A percentile compares a stretch with the other conserved stretches of the same genome.
phyloP scores from a whole-genome alignment of 2,888 invertebrate genomes.

The Allacma fusca region DNA sequence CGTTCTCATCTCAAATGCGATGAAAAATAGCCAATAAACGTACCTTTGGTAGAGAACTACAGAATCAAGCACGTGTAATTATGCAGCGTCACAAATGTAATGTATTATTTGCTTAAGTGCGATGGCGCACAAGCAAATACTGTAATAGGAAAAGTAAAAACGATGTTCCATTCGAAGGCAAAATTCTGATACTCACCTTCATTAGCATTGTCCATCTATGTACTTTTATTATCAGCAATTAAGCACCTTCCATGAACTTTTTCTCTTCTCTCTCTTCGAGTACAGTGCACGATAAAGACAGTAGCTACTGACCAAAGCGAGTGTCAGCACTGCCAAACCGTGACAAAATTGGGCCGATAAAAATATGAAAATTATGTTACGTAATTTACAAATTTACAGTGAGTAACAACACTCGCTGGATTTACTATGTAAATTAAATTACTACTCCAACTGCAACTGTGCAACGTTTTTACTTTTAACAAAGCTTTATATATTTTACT shows the following conservation, averaged over 20 bases:
- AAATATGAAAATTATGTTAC: neutral
- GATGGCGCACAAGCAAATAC: neutral
- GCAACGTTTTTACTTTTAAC: neutral
- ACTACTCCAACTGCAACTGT: neutral
- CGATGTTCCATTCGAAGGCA: conserved; percentile 6
- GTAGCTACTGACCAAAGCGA: neutral
- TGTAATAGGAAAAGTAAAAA: conserved; percentile 7
- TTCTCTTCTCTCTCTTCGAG: conserved; percentile 8
- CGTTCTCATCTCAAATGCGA: neutral
- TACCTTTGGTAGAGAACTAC: neutral
- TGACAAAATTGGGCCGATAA: neutral
- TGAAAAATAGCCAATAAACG: conserved; percentile 12
- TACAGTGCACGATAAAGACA: neutral
- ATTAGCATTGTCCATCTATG: conserved; percentile 20
- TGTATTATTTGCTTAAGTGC: neutral
- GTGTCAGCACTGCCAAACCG: neutral
- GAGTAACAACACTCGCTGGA: no score
- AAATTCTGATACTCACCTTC: conserved; percentile 9
- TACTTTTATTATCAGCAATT: conserved; percentile 21
- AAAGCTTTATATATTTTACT: neutral
- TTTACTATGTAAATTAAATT: no score
- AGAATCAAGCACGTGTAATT: neutral
- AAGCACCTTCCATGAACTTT: neutral
- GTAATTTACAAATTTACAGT: no score
- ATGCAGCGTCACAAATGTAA: neutral